These are phyloP conservation scores for Cettia cetti DNA, from an alignment of 2,113 vertebrate genomes.

Conservation along the genomic window DNA sequence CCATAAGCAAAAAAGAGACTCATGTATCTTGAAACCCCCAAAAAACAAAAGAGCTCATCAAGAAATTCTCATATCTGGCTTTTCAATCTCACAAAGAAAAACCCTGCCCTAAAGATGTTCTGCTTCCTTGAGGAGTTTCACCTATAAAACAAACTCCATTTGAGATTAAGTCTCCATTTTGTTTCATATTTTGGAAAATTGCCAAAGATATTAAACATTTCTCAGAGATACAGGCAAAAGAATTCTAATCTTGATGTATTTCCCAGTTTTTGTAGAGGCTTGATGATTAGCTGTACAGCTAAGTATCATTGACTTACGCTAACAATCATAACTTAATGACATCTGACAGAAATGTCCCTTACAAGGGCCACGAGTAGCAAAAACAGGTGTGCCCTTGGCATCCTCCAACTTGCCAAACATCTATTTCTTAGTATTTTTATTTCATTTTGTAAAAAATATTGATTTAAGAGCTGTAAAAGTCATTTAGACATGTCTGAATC, in stretches of 20 bases:
- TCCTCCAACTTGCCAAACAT: background rate
- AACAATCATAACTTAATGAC: background rate
- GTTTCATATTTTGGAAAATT: background rate
- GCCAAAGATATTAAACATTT: background rate
- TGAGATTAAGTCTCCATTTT: background rate
- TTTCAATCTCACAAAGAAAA: background rate
- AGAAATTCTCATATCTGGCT: background rate
- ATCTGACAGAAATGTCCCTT: background rate
- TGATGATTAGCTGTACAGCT: background rate
- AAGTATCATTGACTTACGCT: background rate
- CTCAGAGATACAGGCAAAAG: background rate
- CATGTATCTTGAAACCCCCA: background rate
- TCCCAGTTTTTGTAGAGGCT: background rate
- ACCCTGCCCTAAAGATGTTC: background rate
- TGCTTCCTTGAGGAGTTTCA: background rate
- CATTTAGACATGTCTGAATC: background rate
- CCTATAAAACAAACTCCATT: background rate
- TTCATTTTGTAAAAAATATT: background rate
- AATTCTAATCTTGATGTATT: background rate
- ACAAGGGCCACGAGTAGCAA: background rate
- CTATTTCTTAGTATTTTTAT: background rate
- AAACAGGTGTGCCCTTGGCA: background rate
- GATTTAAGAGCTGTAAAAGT: background rate
- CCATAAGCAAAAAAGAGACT: background rate
- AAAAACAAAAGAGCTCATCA: background rate